These are phyloP conservation scores for Saccopteryx leptura DNA, from an alignment of 2,113 vertebrate genomes.

Conservation along the genomic window DNA sequence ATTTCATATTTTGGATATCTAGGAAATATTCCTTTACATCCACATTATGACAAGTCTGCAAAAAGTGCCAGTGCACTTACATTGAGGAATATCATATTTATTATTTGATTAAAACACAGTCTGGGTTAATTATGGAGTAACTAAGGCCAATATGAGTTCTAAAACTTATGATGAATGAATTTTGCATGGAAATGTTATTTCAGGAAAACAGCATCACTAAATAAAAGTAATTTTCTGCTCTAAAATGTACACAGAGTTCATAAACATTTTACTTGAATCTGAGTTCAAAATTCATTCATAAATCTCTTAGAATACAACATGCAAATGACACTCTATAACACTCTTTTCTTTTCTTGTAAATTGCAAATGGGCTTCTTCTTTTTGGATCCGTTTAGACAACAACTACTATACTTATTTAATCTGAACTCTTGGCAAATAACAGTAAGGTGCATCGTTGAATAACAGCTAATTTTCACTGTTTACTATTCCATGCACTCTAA, in stretches of 20 bases:
- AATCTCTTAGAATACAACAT: slow-evolving; percentile 8
- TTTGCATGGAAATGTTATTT: slow-evolving; percentile 25
- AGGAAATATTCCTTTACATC: neutral
- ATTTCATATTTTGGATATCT: neutral
- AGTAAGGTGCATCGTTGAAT: neutral
- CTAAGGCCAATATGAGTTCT: neutral
- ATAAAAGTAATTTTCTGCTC: neutral
- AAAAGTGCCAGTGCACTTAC: neutral
- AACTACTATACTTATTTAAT: neutral
- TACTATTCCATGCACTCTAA: neutral
- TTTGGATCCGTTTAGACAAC: neutral
- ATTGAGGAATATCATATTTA: neutral
- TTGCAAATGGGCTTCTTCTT: slow-evolving; percentile 16
- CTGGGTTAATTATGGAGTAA: neutral
- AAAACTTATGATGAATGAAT: slow-evolving; percentile 33
- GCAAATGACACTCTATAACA: neutral
- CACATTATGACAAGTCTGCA: neutral
- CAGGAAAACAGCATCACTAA: neutral
- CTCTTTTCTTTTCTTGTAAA: slow-evolving; percentile 9
- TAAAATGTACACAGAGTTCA: neutral
- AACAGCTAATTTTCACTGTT: slow-evolving; percentile 34
- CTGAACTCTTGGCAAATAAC: slow-evolving; percentile 44
- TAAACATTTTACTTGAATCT: slow-evolving; percentile 14
- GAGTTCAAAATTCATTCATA: slow-evolving; percentile 16
- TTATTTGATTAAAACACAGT: slow-evolving; percentile 30